A percentile compares a stretch with the other conserved stretches of the same genome.
These are phyloP conservation scores for Hippocampus zosterae DNA, from an alignment of 2,113 vertebrate genomes.

Conservation along the genomic window DNA sequence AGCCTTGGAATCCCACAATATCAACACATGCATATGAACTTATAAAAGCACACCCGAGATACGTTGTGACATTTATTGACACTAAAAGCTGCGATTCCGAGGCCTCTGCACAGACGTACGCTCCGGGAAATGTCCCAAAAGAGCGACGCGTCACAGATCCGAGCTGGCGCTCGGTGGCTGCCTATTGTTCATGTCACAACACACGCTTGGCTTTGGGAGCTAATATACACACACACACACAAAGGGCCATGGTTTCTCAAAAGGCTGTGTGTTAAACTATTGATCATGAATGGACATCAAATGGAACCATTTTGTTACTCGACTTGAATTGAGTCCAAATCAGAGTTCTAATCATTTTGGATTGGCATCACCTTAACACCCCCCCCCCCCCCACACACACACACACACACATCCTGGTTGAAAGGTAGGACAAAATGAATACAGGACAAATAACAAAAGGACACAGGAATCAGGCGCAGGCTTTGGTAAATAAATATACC, in stretches of 20 bases:
- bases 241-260: not conserved
- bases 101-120: not conserved
- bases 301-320: not conserved
- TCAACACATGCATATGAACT: not conserved
- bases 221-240: not conserved
- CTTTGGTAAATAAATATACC: not conserved
- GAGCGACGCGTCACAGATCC: not conserved
- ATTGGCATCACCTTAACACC: not conserved
- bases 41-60: not conserved
- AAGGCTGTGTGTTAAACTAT: not conserved
- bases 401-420: constrained; percentile 8
- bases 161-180: not conserved
- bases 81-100: not conserved
- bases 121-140: not conserved
- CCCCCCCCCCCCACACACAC: no score
- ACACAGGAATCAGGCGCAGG: not conserved
- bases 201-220: not conserved
- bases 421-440: constrained; percentile 1
- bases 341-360: not conserved
- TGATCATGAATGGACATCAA: not conserved
- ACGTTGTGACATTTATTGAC: constrained; percentile 5
- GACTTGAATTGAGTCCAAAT: no score
- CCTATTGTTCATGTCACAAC: not conserved
- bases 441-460: not conserved
- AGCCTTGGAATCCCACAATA: not conserved